A percentile compares a stretch with the other conserved stretches of the same genome.
Evolutionary conservation across 2,797 vertebrate genomes (phyloP).

Genomic region (Macropus fuliginosus): DNA sequence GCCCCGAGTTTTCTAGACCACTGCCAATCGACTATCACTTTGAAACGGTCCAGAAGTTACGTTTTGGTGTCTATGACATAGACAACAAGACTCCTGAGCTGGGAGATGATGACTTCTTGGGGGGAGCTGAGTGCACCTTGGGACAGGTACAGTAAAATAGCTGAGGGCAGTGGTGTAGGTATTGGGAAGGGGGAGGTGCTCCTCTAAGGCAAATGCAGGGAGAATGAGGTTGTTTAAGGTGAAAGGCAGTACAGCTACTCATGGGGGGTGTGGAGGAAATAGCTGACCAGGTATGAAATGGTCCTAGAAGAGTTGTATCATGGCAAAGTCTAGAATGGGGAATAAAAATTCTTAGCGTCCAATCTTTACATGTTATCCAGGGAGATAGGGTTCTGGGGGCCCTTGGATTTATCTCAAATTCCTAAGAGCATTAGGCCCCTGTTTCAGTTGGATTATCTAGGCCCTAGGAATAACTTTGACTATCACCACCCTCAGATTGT

Average conservation of each 20-base stretch:
- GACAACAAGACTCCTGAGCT: constrained; percentile 92
- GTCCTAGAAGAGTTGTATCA: neutral
- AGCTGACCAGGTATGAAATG: neutral
- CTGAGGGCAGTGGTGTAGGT: neutral
- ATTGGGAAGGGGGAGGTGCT: constrained; percentile 15
- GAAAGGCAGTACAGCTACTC: neutral
- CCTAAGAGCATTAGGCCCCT: neutral
- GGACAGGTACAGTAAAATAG: constrained; percentile 89
- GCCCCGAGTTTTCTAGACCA: constrained; percentile 91
- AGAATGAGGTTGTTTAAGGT: neutral
- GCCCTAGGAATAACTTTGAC: neutral
- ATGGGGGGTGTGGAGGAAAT: too few relatives aligned
- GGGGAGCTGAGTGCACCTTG: constrained; percentile 91
- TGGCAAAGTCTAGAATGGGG: neutral
- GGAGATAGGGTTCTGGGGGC: neutral
- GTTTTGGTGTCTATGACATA: constrained; percentile 92
- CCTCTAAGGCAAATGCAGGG: neutral
- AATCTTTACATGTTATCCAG: neutral
- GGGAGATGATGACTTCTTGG: constrained; percentile 93
- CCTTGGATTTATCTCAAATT: neutral
- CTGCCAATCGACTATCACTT: constrained; percentile 93
- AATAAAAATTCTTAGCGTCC: constrained; percentile 9
- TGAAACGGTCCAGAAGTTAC: constrained; percentile 93
- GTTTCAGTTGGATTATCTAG: neutral
- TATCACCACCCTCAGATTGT: constrained; percentile 84